A percentile compares a stretch with the other conserved stretches of the same genome.
Evolutionary conservation across 2,797 vertebrate genomes (phyloP).

Genomic region (Sylvilagus floridanus): DNA sequence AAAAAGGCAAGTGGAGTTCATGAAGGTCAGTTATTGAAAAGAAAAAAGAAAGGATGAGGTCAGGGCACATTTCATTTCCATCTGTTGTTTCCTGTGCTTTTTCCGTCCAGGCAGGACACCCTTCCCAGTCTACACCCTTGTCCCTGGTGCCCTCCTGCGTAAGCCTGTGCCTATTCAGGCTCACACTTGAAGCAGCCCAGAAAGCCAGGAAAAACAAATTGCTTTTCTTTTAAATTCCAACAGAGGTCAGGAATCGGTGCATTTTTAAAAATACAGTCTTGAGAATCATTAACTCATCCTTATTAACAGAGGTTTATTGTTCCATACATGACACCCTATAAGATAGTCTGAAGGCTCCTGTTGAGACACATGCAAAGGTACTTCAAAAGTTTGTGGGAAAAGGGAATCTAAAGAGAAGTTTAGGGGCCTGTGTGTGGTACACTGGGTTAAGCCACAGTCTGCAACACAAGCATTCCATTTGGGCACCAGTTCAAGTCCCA

Average conservation of each 20-base stretch:
- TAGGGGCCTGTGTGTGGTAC: no score
- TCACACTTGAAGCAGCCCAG: not conserved
- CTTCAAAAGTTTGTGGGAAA: no score
- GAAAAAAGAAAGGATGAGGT: not conserved
- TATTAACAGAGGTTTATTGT: not conserved
- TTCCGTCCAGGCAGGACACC: not conserved
- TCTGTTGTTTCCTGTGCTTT: not conserved
- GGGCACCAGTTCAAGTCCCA: no score
- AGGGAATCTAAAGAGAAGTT: no score
- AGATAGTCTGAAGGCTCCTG: not conserved
- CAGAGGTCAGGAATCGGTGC: not conserved
- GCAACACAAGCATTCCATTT: no score
- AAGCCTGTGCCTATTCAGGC: not conserved
- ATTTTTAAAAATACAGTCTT: not conserved
- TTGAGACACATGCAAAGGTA: not conserved
- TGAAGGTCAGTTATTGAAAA: constrained; percentile 31
- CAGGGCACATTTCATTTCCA: not conserved
- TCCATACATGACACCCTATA: not conserved
- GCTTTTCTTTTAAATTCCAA: not conserved
- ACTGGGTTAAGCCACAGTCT: no score
- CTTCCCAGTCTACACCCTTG: not conserved
- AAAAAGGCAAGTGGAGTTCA: constrained; percentile 7
- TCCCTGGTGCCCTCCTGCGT: no score
- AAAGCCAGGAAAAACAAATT: not conserved
- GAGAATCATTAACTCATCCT: not conserved